Conservation (phyloP, 2,113 vertebrate genomes). For the Callocephalon fimbriatum region DNA sequence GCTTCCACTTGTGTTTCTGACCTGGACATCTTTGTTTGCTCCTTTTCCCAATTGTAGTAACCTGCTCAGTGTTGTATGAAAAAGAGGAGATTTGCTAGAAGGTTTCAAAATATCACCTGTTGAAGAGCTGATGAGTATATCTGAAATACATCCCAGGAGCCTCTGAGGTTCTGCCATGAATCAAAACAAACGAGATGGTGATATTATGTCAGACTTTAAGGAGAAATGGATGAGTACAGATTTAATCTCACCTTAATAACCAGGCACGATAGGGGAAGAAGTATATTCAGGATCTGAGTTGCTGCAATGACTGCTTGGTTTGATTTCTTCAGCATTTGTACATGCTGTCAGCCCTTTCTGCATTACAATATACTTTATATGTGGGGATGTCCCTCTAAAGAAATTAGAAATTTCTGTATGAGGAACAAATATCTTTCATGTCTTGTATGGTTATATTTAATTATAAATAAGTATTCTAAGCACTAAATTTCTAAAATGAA, state of each 20-base stretch:
- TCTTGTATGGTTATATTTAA: neutral
- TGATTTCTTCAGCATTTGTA: neutral
- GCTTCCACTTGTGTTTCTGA: neutral
- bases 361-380: neutral
- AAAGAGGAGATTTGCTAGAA: neutral
- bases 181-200: neutral
- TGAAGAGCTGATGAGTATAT: neutral
- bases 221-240: neutral
- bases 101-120: neutral
- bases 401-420: neutral
- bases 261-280: neutral
- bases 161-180: neutral
- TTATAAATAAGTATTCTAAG: neutral
- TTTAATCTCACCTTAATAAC: neutral
- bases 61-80: neutral
- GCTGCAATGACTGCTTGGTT: neutral
- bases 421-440: neutral
- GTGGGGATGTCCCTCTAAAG: neutral
- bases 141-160: neutral
- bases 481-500: neutral
- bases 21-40: neutral
- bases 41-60: neutral
- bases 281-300: neutral
- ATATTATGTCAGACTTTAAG: neutral
- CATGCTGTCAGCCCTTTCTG: neutral